Conservation (phyloP, 2,888 invertebrate genomes). For the Reticulitermes lucifugus region DNA sequence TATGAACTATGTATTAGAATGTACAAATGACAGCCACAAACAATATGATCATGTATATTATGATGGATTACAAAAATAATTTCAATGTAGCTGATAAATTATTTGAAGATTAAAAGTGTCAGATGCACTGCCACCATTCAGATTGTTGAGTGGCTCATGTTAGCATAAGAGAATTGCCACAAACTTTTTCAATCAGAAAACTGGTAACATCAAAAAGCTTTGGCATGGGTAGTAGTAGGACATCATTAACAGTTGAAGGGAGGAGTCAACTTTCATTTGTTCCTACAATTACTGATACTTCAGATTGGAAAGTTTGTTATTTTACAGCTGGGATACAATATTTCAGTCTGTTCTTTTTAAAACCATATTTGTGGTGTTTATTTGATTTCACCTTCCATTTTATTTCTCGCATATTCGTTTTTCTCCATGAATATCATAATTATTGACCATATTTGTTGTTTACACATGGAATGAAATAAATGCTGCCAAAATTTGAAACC, state of each 20-base stretch:
- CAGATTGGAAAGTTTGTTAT: neutral
- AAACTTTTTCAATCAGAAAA: conserved; percentile 26
- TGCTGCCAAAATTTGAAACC: neutral
- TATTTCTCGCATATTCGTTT: neutral
- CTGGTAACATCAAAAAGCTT: conserved; percentile 50
- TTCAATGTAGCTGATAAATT: conserved; percentile 26
- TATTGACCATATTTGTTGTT: neutral
- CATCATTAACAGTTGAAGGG: neutral
- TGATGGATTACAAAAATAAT: conserved; percentile 10
- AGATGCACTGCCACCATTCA: neutral
- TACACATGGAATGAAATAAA: neutral
- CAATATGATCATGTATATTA: neutral
- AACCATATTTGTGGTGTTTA: neutral
- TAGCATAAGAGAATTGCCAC: neutral
- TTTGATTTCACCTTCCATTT: neutral
- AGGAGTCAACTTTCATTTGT: neutral
- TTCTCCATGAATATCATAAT: neutral
- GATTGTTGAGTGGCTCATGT: neutral
- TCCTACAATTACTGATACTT: conserved; percentile 5
- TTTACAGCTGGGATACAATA: neutral
- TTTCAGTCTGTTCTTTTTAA: neutral
- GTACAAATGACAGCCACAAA: conserved; percentile 5
- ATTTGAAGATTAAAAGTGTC: conserved; percentile 17
- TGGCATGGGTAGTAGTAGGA: conserved; percentile 36
- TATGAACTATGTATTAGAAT: neutral